phyloP scores from a whole-genome alignment of 2,888 invertebrate genomes.

The Palloptera scutellata region DNA sequence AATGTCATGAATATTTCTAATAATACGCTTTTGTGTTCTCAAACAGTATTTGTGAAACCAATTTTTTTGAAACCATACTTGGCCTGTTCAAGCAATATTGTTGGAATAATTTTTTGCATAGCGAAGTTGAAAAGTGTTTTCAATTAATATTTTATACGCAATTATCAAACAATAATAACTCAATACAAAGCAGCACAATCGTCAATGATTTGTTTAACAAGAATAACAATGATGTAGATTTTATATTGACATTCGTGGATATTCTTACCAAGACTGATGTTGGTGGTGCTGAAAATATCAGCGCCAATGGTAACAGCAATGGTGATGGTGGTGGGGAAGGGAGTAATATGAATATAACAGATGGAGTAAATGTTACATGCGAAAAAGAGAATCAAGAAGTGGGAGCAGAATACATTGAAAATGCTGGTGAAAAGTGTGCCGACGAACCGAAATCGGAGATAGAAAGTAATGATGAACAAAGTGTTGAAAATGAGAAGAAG shows the following conservation, averaged over 20 bases:
- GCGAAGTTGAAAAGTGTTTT: conserved; percentile 84
- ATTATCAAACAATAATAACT: conserved; percentile 54
- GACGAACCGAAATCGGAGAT: conserved; percentile 2
- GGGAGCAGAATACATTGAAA: conserved; percentile 38
- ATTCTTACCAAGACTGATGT: conserved; percentile 37
- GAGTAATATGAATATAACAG: conserved; percentile 33
- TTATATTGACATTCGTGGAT: conserved; percentile 39
- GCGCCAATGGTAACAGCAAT: conserved; percentile 30
- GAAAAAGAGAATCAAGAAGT: conserved; percentile 11
- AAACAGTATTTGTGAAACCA: conserved; percentile 63
- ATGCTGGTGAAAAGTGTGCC: conserved; percentile 23
- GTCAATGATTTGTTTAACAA: conserved; percentile 46
- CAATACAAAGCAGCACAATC: conserved; percentile 46
- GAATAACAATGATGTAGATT: conserved; percentile 37
- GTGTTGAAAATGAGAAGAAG: conserved; percentile 3
- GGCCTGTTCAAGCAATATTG: conserved; percentile 89
- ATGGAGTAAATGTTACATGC: no score
- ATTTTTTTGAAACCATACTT: conserved; percentile 73
- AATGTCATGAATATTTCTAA: neutral
- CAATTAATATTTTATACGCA: conserved; percentile 71
- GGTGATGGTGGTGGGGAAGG: conserved; percentile 28
- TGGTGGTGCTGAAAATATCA: conserved; percentile 21
- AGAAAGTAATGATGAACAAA: conserved; percentile 17
- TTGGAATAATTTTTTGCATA: conserved; percentile 96
- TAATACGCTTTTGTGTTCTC: conserved; percentile 1